phyloP scores from a whole-genome alignment of 2,113 vertebrate genomes.

The Eurystomus gularis region DNA sequence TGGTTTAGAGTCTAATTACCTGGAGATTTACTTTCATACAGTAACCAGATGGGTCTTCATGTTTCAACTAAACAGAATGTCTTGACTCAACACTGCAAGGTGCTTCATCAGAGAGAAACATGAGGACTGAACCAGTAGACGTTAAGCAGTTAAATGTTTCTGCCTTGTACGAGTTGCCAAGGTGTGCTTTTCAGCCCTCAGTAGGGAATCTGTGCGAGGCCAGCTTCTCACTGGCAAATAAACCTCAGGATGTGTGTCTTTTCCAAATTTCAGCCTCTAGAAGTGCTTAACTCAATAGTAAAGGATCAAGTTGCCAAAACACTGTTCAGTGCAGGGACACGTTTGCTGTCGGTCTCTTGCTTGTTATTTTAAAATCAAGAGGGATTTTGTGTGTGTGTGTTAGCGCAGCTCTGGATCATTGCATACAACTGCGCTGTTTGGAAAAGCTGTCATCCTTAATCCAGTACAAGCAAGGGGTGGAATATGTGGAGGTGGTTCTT shows the following conservation, averaged over 20 bases:
- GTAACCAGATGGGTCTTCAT: conserved; percentile 71
- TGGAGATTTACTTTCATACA: conserved; percentile 72
- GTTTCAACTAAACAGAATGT: conserved; percentile 49
- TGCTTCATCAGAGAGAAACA: neutral
- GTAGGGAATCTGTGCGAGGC: neutral
- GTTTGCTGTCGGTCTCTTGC: neutral
- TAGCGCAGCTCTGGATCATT: neutral
- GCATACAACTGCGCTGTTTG: neutral
- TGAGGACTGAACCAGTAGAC: neutral
- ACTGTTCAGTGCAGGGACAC: neutral
- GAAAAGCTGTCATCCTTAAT: neutral
- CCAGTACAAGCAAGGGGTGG: neutral
- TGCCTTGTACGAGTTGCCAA: neutral
- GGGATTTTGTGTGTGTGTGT: neutral
- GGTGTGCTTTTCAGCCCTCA: neutral
- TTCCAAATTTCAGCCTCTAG: neutral
- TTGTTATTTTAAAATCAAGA: neutral
- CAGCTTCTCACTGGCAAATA: neutral
- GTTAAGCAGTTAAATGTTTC: neutral
- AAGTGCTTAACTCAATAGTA: conserved; percentile 14
- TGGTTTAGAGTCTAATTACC: conserved; percentile 71
- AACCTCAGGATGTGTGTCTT: neutral
- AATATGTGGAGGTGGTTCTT: neutral
- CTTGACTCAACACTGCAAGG: conserved; percentile 30
- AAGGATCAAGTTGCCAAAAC: neutral